Conservation (phyloP, 2,797 vertebrate species). For the Notamacropus eugenii region DNA sequence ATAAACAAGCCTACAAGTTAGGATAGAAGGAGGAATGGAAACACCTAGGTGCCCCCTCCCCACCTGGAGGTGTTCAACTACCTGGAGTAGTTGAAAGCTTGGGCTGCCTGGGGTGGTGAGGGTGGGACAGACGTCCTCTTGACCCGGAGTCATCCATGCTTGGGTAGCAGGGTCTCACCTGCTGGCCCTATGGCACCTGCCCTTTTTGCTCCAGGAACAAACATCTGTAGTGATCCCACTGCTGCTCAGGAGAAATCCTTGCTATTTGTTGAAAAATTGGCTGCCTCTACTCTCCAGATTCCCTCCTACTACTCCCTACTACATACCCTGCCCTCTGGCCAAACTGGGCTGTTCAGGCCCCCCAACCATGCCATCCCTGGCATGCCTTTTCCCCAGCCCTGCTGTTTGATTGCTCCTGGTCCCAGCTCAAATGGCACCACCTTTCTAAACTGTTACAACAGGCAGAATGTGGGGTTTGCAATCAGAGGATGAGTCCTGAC, state of each 20-base stretch:
- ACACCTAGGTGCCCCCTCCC: neutral
- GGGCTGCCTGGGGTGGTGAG: too few relatives aligned
- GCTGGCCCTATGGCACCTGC: neutral
- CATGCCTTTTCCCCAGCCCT: neutral
- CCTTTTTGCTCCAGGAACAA: neutral
- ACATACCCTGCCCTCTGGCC: neutral
- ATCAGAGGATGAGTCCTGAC: neutral
- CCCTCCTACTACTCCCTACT: neutral
- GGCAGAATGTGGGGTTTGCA: neutral
- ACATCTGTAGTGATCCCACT: neutral
- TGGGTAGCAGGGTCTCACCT: neutral
- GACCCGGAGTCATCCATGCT: neutral
- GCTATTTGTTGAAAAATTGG: neutral
- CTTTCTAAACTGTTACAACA: neutral
- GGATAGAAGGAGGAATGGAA: conserved; percentile 49
- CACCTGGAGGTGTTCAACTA: neutral
- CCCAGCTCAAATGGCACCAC: neutral
- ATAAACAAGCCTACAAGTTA: conserved; percentile 52
- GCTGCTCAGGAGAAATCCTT: neutral
- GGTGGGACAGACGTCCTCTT: neutral
- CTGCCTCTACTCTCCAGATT: neutral
- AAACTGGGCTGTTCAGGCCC: neutral
- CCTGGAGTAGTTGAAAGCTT: neutral
- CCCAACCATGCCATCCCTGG: neutral
- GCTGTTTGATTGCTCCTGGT: neutral